These are phyloP conservation scores for Coremacera marginata DNA, from an alignment of 2,888 invertebrate species.

Conservation along the genomic window DNA sequence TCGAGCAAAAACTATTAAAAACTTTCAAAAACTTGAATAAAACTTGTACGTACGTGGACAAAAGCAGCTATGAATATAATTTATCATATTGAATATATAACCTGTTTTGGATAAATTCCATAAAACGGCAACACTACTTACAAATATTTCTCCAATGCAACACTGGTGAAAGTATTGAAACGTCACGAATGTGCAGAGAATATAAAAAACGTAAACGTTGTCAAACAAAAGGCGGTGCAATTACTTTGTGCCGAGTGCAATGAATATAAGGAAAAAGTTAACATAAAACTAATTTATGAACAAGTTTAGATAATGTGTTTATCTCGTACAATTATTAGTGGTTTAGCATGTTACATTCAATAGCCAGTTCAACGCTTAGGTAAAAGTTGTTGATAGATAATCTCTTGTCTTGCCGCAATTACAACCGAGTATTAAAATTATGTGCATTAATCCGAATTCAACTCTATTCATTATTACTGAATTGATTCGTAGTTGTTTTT, in stretches of 20 bases:
- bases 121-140: not conserved
- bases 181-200: conserved; percentile 5
- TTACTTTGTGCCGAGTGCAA: conserved; percentile 38
- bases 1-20: too few species aligned
- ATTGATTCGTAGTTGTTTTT: conserved; percentile 27
- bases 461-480: too few species aligned
- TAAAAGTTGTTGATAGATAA: too few species aligned
- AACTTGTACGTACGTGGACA: too few species aligned
- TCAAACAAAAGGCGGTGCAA: conserved; percentile 42
- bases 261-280: not conserved
- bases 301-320: not conserved
- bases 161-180: not conserved
- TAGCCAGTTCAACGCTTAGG: not conserved
- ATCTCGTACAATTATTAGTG: not conserved
- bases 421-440: too few species aligned
- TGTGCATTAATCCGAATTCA: too few species aligned
- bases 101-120: too few species aligned
- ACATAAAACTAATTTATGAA: not conserved
- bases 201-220: conserved; percentile 15
- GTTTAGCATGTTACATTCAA: not conserved
- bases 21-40: too few species aligned
- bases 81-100: too few species aligned
- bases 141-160: not conserved
- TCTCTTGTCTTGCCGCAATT: too few species aligned
- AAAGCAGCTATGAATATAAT: too few species aligned